phyloP scores from a whole-genome alignment of 1,140 invertebrate genomes.

The Temnothorax longispinosus region DNA sequence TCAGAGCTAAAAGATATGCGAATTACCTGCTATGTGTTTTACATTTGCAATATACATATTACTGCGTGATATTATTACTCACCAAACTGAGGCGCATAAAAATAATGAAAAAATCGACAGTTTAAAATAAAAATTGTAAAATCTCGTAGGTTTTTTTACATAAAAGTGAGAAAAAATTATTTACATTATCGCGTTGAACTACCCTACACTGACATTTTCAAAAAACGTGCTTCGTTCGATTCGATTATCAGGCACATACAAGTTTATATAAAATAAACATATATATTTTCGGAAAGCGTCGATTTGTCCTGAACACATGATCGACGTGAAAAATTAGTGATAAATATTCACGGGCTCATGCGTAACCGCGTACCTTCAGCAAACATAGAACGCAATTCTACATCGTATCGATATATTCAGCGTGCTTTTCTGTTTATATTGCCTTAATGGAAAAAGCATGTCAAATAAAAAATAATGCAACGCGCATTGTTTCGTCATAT shows the following conservation, averaged over 20 bases:
- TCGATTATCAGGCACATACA: background rate
- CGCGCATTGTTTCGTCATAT: background rate
- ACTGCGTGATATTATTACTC: background rate
- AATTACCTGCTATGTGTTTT: background rate
- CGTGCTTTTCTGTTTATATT: constrained; percentile 40
- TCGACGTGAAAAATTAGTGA: constrained; percentile 35
- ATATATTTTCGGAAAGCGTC: background rate
- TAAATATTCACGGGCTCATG: constrained; percentile 35
- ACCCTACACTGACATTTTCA: background rate
- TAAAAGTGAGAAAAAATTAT: background rate
- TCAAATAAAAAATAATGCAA: constrained; percentile 48
- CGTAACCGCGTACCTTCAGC: background rate
- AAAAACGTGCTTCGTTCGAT: background rate
- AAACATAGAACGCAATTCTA: constrained; percentile 37
- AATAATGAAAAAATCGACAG: background rate
- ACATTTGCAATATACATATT: background rate
- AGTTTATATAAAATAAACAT: background rate
- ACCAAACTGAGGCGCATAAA: background rate
- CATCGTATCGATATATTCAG: constrained; percentile 37
- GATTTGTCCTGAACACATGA: background rate
- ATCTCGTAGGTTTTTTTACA: background rate
- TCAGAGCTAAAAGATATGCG: background rate
- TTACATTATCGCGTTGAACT: background rate
- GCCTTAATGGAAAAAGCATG: constrained; percentile 39
- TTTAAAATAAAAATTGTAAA: constrained; percentile 13